phyloP scores from a whole-genome alignment of 2,888 invertebrate species.

The Galerucella pusilla region DNA sequence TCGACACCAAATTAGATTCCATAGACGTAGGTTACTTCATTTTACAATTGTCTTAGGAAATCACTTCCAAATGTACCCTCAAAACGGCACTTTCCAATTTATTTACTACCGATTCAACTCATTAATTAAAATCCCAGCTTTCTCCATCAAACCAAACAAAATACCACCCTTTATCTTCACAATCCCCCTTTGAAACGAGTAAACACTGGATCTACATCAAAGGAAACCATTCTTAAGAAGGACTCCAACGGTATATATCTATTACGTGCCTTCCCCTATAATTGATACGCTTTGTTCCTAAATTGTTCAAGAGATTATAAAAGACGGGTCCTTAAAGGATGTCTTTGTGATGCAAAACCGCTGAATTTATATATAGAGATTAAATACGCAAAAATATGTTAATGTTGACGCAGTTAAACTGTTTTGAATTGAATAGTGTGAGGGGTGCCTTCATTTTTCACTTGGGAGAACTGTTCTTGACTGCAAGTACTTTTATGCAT shows the following conservation, averaged over 20 bases:
- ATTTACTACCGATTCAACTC: neutral
- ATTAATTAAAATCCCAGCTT: neutral
- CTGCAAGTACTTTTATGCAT: no score
- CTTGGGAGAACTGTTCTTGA: no score
- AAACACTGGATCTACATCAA: slow-evolving; percentile 8
- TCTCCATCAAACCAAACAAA: neutral
- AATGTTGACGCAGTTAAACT: neutral
- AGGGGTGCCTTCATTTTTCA: neutral
- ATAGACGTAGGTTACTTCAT: neutral
- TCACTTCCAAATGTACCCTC: no score
- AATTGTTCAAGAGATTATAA: slow-evolving; percentile 10
- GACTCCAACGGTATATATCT: neutral
- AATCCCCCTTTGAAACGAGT: slow-evolving; percentile 1
- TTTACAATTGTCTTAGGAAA: no score
- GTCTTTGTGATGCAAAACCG: slow-evolving; percentile 18
- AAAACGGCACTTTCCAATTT: neutral
- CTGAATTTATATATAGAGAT: slow-evolving; percentile 10
- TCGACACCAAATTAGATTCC: neutral
- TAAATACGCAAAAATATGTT: slow-evolving; percentile 16
- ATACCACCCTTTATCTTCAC: neutral
- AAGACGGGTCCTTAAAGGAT: neutral
- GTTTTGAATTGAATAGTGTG: neutral
- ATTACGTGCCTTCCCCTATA: slow-evolving; percentile 9
- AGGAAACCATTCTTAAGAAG: slow-evolving; percentile 7
- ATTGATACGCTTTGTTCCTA: slow-evolving; percentile 17